phyloP scores from a whole-genome alignment of 1,140 invertebrate genomes.

The Drosophila lini region DNA sequence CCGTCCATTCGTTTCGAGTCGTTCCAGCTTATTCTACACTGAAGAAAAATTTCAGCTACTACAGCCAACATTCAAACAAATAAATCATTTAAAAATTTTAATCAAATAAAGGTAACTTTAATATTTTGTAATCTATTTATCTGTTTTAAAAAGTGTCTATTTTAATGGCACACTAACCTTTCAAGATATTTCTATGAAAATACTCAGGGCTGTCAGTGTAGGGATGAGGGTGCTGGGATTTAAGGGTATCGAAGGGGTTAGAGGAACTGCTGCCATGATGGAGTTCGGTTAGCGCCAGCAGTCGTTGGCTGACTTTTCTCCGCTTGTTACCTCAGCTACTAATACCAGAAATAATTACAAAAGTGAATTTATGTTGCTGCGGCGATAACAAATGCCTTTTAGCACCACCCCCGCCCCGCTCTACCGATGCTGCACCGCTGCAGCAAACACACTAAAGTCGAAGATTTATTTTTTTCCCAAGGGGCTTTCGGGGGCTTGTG shows the following conservation, averaged over 20 bases:
- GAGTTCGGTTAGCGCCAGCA: constrained; percentile 51
- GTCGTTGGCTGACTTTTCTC: constrained; percentile 65
- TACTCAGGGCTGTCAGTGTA: neutral
- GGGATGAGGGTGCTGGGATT: constrained; percentile 1
- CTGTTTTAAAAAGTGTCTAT: too few species aligned
- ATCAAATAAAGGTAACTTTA: neutral
- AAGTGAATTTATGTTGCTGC: constrained; percentile 80
- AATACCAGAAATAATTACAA: constrained; percentile 82
- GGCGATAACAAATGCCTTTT: constrained; percentile 80
- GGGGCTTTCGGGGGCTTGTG: constrained; percentile 3
- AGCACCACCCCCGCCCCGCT: constrained; percentile 41
- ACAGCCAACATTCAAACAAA: neutral
- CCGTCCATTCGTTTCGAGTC: constrained; percentile 66
- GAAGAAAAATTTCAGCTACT: neutral
- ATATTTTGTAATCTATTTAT: neutral
- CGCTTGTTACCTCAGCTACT: constrained; percentile 74
- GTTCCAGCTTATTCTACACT: constrained; percentile 22
- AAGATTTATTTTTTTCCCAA: constrained; percentile 68
- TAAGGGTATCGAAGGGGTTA: neutral
- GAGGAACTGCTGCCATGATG: constrained; percentile 50
- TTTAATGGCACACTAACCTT: neutral
- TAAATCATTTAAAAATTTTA: neutral
- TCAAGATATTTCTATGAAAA: neutral
- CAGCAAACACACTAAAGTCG: constrained; percentile 49
- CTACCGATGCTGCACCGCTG: neutral